Evolutionary conservation across 2,888 invertebrate genomes (phyloP).

Genomic region (Tetranychus truncatus): DNA sequence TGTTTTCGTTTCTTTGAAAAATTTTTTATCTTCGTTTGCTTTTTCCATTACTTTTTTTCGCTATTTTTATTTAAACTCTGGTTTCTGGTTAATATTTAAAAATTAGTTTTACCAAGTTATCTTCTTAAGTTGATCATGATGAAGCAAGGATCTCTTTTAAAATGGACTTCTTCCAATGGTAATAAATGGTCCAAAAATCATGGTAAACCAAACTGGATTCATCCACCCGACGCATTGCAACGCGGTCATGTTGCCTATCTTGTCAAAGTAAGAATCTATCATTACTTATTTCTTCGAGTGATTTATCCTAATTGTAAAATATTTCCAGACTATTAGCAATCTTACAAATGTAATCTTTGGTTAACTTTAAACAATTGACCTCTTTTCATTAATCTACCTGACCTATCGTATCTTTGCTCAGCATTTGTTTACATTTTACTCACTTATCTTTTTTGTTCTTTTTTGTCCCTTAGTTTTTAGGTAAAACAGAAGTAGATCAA

Average conservation of each 20-base stretch:
- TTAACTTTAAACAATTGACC: background rate
- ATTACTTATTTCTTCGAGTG: background rate
- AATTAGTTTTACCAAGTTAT: too few species aligned
- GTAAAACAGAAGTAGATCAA: conserved; percentile 80
- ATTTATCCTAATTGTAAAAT: background rate
- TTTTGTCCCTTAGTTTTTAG: conserved; percentile 52
- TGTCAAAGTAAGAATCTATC: conserved; percentile 56
- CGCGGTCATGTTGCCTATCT: conserved; percentile 91
- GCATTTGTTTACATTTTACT: conserved; percentile 13
- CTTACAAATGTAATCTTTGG: background rate
- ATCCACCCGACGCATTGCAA: conserved; percentile 75
- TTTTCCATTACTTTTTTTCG: too few species aligned
- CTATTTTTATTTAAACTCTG: too few species aligned
- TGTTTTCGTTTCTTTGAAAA: too few species aligned
- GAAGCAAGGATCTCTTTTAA: conserved; percentile 41
- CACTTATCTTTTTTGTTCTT: background rate
- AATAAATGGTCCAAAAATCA: conserved; percentile 28
- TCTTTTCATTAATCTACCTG: background rate
- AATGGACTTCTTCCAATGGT: conserved; percentile 40
- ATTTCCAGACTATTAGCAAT: background rate
- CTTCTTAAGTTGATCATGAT: conserved; percentile 30
- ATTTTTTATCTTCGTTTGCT: too few species aligned
- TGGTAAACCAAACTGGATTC: conserved; percentile 57
- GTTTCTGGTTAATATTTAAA: too few species aligned
- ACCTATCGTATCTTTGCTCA: background rate